A percentile compares a stretch with the other conserved stretches of the same genome.
These are phyloP conservation scores for Leptothorax acervorum DNA, from an alignment of 2,888 invertebrate species.

Conservation along the genomic window DNA sequence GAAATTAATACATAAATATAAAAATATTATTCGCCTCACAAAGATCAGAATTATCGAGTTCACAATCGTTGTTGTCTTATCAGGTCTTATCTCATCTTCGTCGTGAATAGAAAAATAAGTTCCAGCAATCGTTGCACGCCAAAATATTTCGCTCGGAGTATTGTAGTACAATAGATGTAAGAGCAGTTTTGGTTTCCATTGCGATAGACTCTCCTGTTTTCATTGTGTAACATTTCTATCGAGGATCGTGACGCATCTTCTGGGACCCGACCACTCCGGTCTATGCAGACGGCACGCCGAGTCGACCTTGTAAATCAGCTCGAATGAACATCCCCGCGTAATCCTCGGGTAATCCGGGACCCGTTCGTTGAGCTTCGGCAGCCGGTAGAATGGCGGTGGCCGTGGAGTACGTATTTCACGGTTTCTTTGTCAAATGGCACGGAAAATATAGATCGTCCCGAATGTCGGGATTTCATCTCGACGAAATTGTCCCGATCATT, in stretches of 20 bases:
- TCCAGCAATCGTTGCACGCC: constrained; percentile 67
- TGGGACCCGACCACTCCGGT: constrained; percentile 63
- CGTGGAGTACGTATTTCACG: constrained; percentile 68
- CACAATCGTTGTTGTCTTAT: not conserved
- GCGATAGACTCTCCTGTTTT: constrained; percentile 59
- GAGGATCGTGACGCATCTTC: constrained; percentile 53
- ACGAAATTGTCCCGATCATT: constrained; percentile 26
- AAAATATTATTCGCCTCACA: not conserved
- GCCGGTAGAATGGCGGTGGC: constrained; percentile 74
- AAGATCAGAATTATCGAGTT: not conserved
- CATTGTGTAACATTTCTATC: constrained; percentile 71
- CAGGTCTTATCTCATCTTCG: not conserved
- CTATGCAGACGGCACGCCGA: constrained; percentile 56
- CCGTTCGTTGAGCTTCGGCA: constrained; percentile 79
- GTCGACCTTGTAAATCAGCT: constrained; percentile 83
- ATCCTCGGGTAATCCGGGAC: constrained; percentile 82
- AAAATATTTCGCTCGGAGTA: constrained; percentile 65
- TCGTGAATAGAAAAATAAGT: constrained; percentile 70
- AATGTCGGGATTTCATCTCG: constrained; percentile 42
- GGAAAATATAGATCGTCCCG: constrained; percentile 54
- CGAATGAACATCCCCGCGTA: constrained; percentile 82
- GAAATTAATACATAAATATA: constrained; percentile 5
- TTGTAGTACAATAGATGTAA: constrained; percentile 59
- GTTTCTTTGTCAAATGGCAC: constrained; percentile 70
- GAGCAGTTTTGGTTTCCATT: constrained; percentile 48